Percentiles rank a stretch among this genome's conserved stretches.
Conservation (phyloP, 2,888 invertebrate species). For the Lasius platythorax region DNA sequence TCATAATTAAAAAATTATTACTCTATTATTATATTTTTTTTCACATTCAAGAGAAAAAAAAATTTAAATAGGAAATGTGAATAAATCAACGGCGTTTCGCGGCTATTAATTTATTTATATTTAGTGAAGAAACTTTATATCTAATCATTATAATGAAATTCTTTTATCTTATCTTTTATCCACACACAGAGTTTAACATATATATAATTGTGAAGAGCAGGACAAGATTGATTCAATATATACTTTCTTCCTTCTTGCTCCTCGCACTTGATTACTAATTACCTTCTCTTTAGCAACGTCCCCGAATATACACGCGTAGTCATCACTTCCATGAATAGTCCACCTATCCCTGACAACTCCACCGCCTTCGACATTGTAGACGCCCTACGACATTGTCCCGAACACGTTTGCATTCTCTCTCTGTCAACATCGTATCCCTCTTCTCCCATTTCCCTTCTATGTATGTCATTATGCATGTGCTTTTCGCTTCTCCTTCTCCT, state of each 20-base stretch:
- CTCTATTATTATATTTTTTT: not conserved
- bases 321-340: slow-evolving; percentile 64
- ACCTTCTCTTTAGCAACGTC: slow-evolving; percentile 58
- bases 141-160: not conserved
- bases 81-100: not conserved
- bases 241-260: not conserved
- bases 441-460: not conserved
- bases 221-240: slow-evolving; percentile 50
- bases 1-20: not conserved
- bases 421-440: not conserved
- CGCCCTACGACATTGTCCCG: slow-evolving; percentile 72
- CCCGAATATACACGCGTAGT: slow-evolving; percentile 47
- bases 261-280: slow-evolving; percentile 60
- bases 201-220: slow-evolving; percentile 56
- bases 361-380: slow-evolving; percentile 67
- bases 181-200: slow-evolving; percentile 24
- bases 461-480: slow-evolving; percentile 18
- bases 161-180: not conserved
- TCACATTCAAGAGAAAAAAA: not conserved
- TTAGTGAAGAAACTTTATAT: not conserved
- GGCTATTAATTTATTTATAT: not conserved
- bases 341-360: slow-evolving; percentile 59
- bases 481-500: slow-evolving; percentile 26
- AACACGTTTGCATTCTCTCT: slow-evolving; percentile 70
- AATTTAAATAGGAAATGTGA: not conserved